phyloP scores from a whole-genome alignment of 2,113 vertebrate genomes.

The Thamnophis sirtalis region DNA sequence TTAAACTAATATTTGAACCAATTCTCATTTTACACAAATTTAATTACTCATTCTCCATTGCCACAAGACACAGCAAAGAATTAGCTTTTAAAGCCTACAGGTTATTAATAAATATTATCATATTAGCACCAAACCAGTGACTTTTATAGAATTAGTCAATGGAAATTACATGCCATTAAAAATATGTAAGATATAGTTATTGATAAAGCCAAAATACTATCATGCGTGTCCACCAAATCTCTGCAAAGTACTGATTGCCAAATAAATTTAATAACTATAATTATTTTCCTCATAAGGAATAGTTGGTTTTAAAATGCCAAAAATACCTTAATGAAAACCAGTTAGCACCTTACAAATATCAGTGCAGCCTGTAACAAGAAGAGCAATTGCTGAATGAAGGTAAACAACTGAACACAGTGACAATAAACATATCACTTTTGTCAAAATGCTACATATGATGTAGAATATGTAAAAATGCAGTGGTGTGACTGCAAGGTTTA shows the following conservation, averaged over 20 bases:
- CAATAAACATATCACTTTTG: conserved; percentile 70
- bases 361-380: conserved; percentile 61
- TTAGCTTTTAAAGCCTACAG: conserved; percentile 49
- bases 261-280: conserved; percentile 47
- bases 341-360: conserved; percentile 72
- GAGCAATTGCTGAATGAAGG: conserved; percentile 69
- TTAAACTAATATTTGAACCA: background rate
- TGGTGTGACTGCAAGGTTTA: conserved; percentile 69
- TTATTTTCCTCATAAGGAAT: conserved; percentile 48
- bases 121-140: conserved; percentile 74
- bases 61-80: conserved; percentile 42
- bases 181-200: conserved; percentile 57
- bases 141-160: conserved; percentile 55
- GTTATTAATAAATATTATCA: conserved; percentile 61
- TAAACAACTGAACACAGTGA: conserved; percentile 79
- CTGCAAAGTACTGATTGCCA: conserved; percentile 48
- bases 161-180: conserved; percentile 69
- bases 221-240: conserved; percentile 54
- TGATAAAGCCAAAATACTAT: conserved; percentile 58
- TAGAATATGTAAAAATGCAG: conserved; percentile 78
- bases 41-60: conserved; percentile 26
- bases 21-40: conserved; percentile 13
- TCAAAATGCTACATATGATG: conserved; percentile 77
- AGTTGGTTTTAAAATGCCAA: conserved; percentile 64
- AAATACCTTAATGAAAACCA: conserved; percentile 60